A percentile compares a stretch with the other conserved stretches of the same genome.
Conservation (phyloP, 2,113 vertebrate species). For the Pituophis catenifer region DNA sequence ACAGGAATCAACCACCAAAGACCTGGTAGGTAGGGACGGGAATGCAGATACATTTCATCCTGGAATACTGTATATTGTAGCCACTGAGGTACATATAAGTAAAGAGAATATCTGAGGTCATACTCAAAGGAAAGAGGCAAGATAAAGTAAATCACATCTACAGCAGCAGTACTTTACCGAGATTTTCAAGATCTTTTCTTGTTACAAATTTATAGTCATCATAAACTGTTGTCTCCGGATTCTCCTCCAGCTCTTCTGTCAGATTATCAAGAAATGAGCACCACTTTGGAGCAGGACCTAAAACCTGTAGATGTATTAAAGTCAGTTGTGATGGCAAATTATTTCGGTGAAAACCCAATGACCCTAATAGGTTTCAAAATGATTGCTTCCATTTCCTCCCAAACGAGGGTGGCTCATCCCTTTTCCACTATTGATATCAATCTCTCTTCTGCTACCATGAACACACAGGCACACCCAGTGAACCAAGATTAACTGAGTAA, state of each 20-base stretch:
- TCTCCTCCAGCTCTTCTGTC: constrained; percentile 95
- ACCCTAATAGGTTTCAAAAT: constrained; percentile 17
- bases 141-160: not conserved
- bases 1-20: not conserved
- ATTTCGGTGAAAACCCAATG: not conserved
- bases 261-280: constrained; percentile 96
- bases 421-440: constrained; percentile 14
- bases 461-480: not conserved
- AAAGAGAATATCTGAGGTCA: not conserved
- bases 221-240: constrained; percentile 93
- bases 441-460: constrained; percentile 19
- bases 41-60: not conserved
- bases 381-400: constrained; percentile 20
- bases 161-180: constrained; percentile 73
- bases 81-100: accelerated
- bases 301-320: constrained; percentile 69
- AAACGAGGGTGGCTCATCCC: not conserved
- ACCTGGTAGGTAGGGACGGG: not conserved
- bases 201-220: constrained; percentile 99
- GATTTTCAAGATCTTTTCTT: constrained; percentile 89
- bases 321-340: not conserved
- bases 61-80: not conserved
- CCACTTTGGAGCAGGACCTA: constrained; percentile 95
- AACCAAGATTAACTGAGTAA: constrained; percentile 21
- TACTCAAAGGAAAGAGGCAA: not conserved